phyloP scores from a whole-genome alignment of 2,888 invertebrate genomes.

The Melanophora roralis region DNA sequence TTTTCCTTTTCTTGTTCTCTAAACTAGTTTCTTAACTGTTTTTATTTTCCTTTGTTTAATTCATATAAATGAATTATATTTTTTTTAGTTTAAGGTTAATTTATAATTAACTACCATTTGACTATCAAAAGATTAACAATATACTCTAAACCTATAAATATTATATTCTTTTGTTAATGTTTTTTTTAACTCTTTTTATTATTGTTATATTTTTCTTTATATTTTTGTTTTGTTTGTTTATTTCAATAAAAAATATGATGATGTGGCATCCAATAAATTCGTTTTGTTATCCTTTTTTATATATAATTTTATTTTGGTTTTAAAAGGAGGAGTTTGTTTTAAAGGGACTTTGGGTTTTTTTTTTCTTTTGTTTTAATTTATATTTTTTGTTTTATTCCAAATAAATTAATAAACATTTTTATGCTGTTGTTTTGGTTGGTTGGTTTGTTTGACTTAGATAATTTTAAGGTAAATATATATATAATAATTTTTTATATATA shows the following conservation, averaged over 20 bases:
- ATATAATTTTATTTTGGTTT: conserved; percentile 55
- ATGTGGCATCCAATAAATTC: conserved; percentile 78
- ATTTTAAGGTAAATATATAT: conserved; percentile 48
- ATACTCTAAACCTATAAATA: conserved; percentile 25
- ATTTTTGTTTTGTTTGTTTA: conserved; percentile 49
- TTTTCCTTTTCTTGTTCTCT: conserved; percentile 42
- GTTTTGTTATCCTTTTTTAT: conserved; percentile 73
- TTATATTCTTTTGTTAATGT: conserved; percentile 41
- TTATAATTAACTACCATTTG: conserved; percentile 60
- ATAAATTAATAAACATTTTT: conserved; percentile 58
- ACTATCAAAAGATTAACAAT: conserved; percentile 60
- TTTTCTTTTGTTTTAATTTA: conserved; percentile 62
- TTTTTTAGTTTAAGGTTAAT: conserved; percentile 51
- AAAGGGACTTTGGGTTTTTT: background rate
- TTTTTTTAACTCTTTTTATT: conserved; percentile 50
- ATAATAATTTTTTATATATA: conserved; percentile 9
- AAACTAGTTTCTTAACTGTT: conserved; percentile 16
- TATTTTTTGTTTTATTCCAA: conserved; percentile 37
- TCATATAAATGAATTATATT: conserved; percentile 46
- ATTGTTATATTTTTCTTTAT: conserved; percentile 29
- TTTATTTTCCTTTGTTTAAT: conserved; percentile 23
- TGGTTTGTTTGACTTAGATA: conserved; percentile 55
- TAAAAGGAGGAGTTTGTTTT: conserved; percentile 8
- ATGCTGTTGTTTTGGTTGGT: conserved; percentile 43
- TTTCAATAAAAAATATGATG: conserved; percentile 68